phyloP scores from a whole-genome alignment of 2,113 vertebrate genomes.

The Vombatus ursinus region DNA sequence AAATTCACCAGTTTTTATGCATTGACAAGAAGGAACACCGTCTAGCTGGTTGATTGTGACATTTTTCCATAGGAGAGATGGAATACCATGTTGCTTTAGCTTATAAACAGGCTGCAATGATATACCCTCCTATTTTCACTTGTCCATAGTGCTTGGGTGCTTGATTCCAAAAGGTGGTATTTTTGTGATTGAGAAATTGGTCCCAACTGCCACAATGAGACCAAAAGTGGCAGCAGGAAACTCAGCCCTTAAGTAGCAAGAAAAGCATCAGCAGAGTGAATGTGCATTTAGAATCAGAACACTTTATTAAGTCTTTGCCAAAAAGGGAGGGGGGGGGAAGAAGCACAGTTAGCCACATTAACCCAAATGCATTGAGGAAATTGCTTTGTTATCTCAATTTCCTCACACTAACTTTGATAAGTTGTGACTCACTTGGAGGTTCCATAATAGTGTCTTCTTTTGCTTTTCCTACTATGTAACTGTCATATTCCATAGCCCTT shows the following conservation, averaged over 20 bases:
- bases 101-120: neutral
- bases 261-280: conserved; percentile 21
- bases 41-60: neutral
- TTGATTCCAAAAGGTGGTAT: neutral
- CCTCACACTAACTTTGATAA: neutral
- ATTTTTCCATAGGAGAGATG: conserved; percentile 2
- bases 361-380: conserved; percentile 12
- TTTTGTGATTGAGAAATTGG: conserved; percentile 45
- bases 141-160: neutral
- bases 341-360: neutral
- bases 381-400: neutral
- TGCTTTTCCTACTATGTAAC: conserved; percentile 4
- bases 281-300: conserved; percentile 49
- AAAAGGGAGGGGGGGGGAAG: conserved; percentile 32
- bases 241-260: conserved; percentile 6
- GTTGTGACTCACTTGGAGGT: neutral
- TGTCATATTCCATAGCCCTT: neutral
- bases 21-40: neutral
- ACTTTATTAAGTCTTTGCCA: conserved; percentile 29
- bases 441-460: neutral
- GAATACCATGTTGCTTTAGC: conserved; percentile 25
- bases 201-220: conserved; percentile 9
- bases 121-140: neutral
- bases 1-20: conserved; percentile 37
- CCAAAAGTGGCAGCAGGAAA: conserved; percentile 40